phyloP scores from a whole-genome alignment of 2,888 invertebrate species.

The Drosophila anomalipes region DNA sequence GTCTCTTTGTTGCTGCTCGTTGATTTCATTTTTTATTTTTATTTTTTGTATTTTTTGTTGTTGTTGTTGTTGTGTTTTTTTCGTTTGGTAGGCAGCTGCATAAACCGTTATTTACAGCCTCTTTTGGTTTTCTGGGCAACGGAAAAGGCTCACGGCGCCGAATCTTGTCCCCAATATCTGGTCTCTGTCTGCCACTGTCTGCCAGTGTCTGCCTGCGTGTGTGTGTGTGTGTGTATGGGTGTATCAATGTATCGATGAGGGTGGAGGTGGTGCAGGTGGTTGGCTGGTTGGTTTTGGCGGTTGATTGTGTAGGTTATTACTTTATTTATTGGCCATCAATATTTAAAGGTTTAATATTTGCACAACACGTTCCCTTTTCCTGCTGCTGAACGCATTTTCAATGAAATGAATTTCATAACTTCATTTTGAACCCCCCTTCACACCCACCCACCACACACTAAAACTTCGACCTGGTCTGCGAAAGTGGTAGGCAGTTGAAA shows the following conservation, averaged over 20 bases:
- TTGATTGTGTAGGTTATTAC: conserved; percentile 39
- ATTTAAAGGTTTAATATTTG: conserved; percentile 71
- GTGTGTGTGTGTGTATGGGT: background rate
- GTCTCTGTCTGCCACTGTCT: background rate
- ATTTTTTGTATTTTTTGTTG: background rate
- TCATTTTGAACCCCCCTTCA: conserved; percentile 27
- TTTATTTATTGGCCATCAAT: conserved; percentile 72
- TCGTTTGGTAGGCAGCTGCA: conserved; percentile 46
- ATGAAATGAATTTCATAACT: conserved; percentile 74
- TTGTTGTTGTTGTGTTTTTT: conserved; percentile 3
- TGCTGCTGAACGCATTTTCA: conserved; percentile 26
- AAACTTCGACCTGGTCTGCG: conserved; percentile 4
- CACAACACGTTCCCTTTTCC: conserved; percentile 6
- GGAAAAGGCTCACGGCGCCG: conserved; percentile 30
- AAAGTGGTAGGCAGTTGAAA: conserved; percentile 26
- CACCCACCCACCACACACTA: background rate
- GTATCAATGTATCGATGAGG: conserved; percentile 11
- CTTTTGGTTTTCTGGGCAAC: conserved; percentile 36
- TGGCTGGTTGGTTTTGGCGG: background rate
- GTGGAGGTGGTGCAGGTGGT: conserved; percentile 11
- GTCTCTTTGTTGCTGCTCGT: conserved; percentile 40
- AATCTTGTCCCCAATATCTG: conserved; percentile 41
- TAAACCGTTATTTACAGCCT: conserved; percentile 69
- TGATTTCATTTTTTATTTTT: conserved; percentile 12
- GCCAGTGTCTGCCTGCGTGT: too few relatives aligned